Percentiles rank a stretch among this genome's conserved stretches.
These are phyloP conservation scores for Micromys minutus DNA, from an alignment of 2,113 vertebrate genomes.

Conservation along the genomic window DNA sequence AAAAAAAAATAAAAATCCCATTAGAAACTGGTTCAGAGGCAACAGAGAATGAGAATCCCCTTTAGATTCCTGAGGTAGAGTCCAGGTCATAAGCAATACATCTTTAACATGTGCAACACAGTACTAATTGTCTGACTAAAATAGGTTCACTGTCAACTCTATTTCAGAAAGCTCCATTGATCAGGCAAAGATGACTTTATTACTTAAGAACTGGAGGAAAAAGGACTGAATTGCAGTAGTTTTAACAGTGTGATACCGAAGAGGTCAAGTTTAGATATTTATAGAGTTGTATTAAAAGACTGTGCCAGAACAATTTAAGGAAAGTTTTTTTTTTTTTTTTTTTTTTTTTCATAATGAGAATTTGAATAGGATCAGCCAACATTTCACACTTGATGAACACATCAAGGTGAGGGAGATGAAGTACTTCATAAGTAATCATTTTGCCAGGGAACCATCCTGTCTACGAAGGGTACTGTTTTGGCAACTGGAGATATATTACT, in stretches of 20 bases:
- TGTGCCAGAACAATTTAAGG: background rate
- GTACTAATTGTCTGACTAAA: background rate
- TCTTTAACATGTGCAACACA: background rate
- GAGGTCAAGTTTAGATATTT: background rate
- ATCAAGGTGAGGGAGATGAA: background rate
- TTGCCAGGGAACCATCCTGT: background rate
- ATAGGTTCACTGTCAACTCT: background rate
- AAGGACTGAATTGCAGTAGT: background rate
- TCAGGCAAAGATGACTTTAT: background rate
- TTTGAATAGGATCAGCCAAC: background rate
- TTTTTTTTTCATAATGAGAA: background rate
- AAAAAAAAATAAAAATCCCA: conserved; percentile 5
- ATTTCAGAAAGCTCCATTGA: background rate
- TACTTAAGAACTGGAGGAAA: background rate
- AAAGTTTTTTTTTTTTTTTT: background rate
- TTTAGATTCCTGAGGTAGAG: background rate
- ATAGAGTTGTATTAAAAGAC: background rate
- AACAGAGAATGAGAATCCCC: background rate
- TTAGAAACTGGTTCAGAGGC: background rate
- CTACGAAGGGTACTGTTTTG: background rate
- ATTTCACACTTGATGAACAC: background rate
- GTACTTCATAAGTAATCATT: background rate
- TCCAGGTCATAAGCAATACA: background rate
- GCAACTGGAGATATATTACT: background rate
- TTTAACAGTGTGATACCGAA: background rate